Conservation (phyloP, 2,888 invertebrate species). For the Pandemis heparana region DNA sequence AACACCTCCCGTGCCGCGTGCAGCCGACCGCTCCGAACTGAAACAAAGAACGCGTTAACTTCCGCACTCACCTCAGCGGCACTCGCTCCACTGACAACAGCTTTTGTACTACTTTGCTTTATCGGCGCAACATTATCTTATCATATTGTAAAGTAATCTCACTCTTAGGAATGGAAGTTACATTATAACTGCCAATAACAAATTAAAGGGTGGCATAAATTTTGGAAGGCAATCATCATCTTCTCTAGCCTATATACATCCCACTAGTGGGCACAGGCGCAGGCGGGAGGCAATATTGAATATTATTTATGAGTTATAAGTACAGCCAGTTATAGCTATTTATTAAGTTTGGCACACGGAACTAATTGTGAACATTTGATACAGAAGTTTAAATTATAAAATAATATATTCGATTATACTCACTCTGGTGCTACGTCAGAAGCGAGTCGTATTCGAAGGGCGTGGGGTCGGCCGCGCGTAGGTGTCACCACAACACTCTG, state of each 20-base stretch:
- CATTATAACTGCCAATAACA: background rate
- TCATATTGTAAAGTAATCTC: background rate
- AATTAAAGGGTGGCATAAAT: background rate
- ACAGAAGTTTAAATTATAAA: no score
- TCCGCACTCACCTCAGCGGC: constrained; percentile 13
- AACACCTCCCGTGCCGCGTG: constrained; percentile 62
- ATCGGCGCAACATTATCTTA: background rate
- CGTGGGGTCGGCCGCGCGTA: constrained; percentile 84
- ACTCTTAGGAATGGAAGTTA: background rate
- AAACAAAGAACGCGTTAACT: constrained; percentile 59
- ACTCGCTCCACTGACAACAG: constrained; percentile 37
- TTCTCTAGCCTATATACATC: no score
- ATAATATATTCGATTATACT: constrained; percentile 57
- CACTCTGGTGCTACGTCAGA: constrained; percentile 82
- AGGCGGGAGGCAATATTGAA: background rate
- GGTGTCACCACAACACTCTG: constrained; percentile 90
- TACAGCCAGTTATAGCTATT: background rate
- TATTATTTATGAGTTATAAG: background rate
- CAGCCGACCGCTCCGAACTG: constrained; percentile 81
- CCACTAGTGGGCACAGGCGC: no score
- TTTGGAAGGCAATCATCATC: background rate
- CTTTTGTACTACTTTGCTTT: constrained; percentile 33
- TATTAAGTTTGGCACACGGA: no score
- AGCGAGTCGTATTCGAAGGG: constrained; percentile 86
- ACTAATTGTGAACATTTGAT: no score